Base-by-base conservation (phyloP, 2,797 vertebrate species). In the Acipenser ruthenus region DNA sequence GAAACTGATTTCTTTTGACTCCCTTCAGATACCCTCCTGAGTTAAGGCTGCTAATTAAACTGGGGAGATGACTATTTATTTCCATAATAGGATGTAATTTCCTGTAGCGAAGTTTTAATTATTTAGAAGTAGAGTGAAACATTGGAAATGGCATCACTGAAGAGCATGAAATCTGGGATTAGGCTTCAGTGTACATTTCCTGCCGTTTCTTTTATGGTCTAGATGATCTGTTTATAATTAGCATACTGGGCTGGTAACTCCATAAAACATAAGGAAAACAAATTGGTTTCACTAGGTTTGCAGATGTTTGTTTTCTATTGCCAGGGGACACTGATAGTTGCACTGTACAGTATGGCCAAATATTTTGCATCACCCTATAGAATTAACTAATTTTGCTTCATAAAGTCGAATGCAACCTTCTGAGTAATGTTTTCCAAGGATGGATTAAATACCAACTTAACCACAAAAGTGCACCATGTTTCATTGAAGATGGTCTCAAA, bases 81-180 rank as follows among this genome's bases (percentile, higher is more conserved):
- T 91, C 85, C 86, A 88, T 91, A 90, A 91, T 88, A 86, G 83
- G 83, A 87, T 82, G 87, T 90, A 86, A 87, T 89, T 88, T 88
- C 81, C 82, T 84, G 80, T 85, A 79, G 86, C 87, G 81, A 82
- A 68, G 73, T 80, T 88, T 90, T 89, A 88, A 89, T 90, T 89
- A 88, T 90, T 89, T 87, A 90, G 86, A 84, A 83, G 62, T 79
- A 79, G 77, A 79, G 82, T 89, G 77, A 87, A 89, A 87, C 86
- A 88, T 87, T 86, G 86, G 86, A 88, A 88, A 86, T 80, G 81
- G 83, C 84, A 88, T 85, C 80, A 80, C 82, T 86, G 87, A 88
- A 73, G 76, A 84, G 80, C 79, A 78, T 87, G 81, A 86, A 86
- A 80, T 84, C 72, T 81, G 84, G 77, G 80, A 71, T 89, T 88